Percentiles rank a stretch among this genome's conserved stretches.
Evolutionary conservation across 2,113 vertebrate genomes (phyloP).

Genomic region (Nymphicus hollandicus): DNA sequence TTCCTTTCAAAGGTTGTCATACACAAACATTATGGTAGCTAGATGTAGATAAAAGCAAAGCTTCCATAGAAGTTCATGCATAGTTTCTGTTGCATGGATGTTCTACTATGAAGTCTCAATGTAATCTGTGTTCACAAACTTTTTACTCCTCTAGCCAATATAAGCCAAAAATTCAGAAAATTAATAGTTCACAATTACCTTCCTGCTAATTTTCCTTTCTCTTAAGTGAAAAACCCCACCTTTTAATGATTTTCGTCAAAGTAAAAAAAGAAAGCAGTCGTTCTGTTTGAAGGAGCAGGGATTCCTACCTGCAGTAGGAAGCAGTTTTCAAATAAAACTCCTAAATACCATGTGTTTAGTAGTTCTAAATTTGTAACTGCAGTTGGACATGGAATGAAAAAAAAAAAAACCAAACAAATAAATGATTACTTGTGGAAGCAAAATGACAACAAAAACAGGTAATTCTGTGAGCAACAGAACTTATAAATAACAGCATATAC

Average conservation of each 20-base stretch:
- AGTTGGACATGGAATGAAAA: not conserved
- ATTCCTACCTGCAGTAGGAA: not conserved
- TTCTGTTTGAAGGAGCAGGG: not conserved
- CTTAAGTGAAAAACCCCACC: not conserved
- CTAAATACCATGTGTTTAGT: not conserved
- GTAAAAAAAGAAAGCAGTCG: not conserved
- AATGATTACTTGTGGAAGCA: accelerated
- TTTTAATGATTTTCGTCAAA: not conserved
- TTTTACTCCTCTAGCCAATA: not conserved
- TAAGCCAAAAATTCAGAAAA: not conserved
- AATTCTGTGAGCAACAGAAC: not conserved
- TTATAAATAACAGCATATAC: not conserved
- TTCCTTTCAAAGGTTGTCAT: not conserved
- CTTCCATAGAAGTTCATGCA: not conserved
- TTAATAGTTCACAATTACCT: not conserved
- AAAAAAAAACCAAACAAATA: not conserved
- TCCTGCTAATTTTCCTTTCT: not conserved
- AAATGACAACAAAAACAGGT: not conserved
- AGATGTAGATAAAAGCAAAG: not conserved
- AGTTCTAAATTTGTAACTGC: not conserved
- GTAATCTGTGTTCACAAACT: not conserved
- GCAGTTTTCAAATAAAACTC: not conserved
- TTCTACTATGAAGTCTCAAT: not conserved
- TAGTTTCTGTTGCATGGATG: not conserved
- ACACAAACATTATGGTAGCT: not conserved